Conservation (phyloP, 2,113 vertebrate species). For the Podilymbus podiceps region DNA sequence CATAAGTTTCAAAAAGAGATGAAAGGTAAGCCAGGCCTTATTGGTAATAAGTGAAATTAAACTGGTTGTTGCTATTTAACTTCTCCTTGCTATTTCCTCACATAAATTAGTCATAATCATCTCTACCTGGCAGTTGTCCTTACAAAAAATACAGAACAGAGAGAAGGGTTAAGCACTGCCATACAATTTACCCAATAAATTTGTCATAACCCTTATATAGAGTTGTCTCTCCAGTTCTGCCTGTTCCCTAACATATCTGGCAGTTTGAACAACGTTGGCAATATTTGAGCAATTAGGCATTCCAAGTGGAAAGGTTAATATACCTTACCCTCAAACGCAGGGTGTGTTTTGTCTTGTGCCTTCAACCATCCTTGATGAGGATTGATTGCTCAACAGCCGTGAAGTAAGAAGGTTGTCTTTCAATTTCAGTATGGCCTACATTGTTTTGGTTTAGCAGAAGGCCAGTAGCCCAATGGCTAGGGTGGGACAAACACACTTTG, state of each 20-base stretch:
- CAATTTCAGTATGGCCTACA: slow-evolving; percentile 31
- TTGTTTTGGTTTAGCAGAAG: slow-evolving; percentile 40
- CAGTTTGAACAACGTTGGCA: slow-evolving; percentile 58
- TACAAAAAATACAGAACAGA: slow-evolving; percentile 40
- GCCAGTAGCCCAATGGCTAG: neutral
- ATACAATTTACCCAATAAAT: slow-evolving; percentile 69
- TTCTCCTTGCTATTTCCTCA: slow-evolving; percentile 49
- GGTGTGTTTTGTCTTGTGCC: slow-evolving; percentile 69
- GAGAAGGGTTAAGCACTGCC: slow-evolving; percentile 70
- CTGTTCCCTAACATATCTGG: slow-evolving; percentile 68
- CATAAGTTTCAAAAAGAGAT: too few species aligned
- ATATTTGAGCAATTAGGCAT: slow-evolving; percentile 71
- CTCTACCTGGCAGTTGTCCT: slow-evolving; percentile 38
- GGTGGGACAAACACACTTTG: slow-evolving; percentile 11
- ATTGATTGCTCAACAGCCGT: slow-evolving; percentile 52
- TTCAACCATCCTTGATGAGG: slow-evolving; percentile 65
- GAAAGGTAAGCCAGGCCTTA: neutral
- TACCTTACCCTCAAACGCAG: slow-evolving; percentile 29
- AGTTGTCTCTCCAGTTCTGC: slow-evolving; percentile 74
- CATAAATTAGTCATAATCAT: slow-evolving; percentile 52
- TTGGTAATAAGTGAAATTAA: slow-evolving; percentile 53
- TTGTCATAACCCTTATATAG: slow-evolving; percentile 78
- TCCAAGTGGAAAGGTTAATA: slow-evolving; percentile 69
- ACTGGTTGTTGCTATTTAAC: slow-evolving; percentile 48
- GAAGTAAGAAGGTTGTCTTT: slow-evolving; percentile 69